Conservation (phyloP, 2,888 invertebrate species). For the Argyresthia goedartella region DNA sequence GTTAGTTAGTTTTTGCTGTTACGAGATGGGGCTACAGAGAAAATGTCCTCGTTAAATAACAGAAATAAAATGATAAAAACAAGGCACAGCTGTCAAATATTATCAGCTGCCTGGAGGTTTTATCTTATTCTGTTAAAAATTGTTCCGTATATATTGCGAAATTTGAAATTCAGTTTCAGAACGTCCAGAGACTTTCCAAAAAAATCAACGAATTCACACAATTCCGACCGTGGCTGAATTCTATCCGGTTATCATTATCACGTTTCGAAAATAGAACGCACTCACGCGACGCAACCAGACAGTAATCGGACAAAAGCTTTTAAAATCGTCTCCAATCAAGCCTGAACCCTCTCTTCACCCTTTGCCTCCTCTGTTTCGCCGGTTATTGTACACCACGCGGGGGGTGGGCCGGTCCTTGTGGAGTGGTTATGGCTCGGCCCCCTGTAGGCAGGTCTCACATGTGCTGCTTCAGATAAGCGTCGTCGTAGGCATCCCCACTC, state of each 20-base stretch:
- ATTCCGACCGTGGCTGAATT: constrained; percentile 9
- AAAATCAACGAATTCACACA: neutral
- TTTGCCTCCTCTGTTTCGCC: constrained; percentile 47
- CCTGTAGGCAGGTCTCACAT: constrained; percentile 56
- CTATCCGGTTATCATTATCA: constrained; percentile 60
- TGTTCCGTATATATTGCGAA: neutral
- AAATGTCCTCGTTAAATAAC: too few relatives aligned
- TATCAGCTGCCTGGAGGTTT: too few relatives aligned
- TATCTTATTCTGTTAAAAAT: too few relatives aligned
- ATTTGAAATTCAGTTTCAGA: neutral
- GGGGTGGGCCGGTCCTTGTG: constrained; percentile 37
- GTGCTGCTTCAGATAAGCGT: constrained; percentile 57
- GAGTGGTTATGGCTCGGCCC: constrained; percentile 55
- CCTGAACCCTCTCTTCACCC: constrained; percentile 40
- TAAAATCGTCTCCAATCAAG: constrained; percentile 36
- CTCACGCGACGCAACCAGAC: constrained; percentile 63
- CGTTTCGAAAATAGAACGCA: constrained; percentile 66
- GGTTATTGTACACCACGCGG: constrained; percentile 40
- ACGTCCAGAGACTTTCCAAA: neutral
- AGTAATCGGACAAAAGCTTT: constrained; percentile 67
- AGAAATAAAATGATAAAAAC: too few relatives aligned
- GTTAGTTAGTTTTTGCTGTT: constrained; percentile 24
- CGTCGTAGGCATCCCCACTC: constrained; percentile 50
- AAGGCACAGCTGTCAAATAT: too few relatives aligned
- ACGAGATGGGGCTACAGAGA: neutral